Conservation (phyloP, 37 sponge, comb jelly and placozoan genomes). For the Tethya wilhelma region DNA sequence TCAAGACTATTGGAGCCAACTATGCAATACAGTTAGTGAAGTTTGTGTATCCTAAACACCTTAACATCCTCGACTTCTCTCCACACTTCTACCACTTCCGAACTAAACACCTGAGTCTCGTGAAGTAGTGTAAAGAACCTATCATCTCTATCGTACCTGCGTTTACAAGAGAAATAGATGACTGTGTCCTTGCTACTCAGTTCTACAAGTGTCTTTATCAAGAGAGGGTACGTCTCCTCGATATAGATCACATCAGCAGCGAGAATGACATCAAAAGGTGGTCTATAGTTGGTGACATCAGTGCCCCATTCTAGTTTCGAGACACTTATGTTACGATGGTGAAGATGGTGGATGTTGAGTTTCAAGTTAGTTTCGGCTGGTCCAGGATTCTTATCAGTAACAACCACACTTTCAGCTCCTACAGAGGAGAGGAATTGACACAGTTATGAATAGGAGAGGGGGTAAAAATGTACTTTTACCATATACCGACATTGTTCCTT, state of each 20-base stretch:
- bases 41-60: background rate
- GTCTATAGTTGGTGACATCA: background rate
- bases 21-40: constrained; percentile 5
- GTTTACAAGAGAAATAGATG: constrained; percentile 45
- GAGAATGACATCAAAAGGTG: constrained; percentile 64
- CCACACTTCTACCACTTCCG: constrained; percentile 16
- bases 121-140: constrained; percentile 39
- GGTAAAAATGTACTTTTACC: background rate
- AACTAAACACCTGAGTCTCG: constrained; percentile 6
- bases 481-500: background rate
- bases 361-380: constrained; percentile 38
- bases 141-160: constrained; percentile 59
- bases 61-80: constrained; percentile 4
- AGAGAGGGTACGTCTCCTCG: constrained; percentile 41
- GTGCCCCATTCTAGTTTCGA: constrained; percentile 58
- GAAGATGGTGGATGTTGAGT: constrained; percentile 41
- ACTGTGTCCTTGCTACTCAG: constrained; percentile 23
- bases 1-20: background rate
- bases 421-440: background rate
- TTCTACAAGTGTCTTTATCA: constrained; percentile 47
- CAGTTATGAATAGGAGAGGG: background rate
- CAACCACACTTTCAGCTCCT: constrained; percentile 46
- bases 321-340: constrained; percentile 15
- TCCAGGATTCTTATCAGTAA: constrained; percentile 54
- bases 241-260: constrained; percentile 81